A percentile compares a stretch with the other conserved stretches of the same genome.
Evolutionary conservation across 2,113 vertebrate genomes (phyloP).

Genomic region (Campylomormyrus numenius): DNA sequence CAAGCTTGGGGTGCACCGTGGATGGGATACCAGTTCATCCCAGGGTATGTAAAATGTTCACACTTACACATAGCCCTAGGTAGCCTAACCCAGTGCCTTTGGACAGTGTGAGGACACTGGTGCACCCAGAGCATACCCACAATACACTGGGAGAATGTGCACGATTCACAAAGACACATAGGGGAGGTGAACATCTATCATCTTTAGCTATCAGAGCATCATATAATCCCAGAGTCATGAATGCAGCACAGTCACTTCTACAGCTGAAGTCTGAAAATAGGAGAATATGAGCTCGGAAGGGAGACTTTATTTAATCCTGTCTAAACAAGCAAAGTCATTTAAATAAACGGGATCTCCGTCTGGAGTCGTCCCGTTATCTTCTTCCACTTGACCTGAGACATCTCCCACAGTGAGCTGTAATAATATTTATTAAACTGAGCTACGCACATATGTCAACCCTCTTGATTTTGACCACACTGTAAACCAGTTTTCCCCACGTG

Average conservation of each 20-base stretch:
- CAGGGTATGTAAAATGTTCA: neutral
- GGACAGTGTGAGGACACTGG: neutral
- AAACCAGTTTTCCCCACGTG: neutral
- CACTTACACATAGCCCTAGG: neutral
- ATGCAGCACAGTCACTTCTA: neutral
- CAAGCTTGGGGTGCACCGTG: too few relatives aligned
- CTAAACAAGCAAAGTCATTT: neutral
- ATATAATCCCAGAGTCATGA: neutral
- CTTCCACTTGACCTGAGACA: neutral
- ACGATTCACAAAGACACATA: neutral
- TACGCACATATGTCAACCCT: neutral
- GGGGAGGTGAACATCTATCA: neutral
- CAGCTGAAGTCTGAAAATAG: neutral
- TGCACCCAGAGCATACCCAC: neutral
- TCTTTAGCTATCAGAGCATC: neutral
- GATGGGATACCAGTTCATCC: neutral
- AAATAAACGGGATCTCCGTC: neutral
- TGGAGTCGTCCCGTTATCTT: neutral
- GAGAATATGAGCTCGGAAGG: neutral
- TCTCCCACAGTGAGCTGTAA: neutral
- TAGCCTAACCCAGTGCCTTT: neutral
- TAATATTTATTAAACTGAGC: slow-evolving; percentile 1
- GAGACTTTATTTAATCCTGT: neutral
- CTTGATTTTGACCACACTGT: neutral
- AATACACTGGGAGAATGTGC: neutral